Conservation (phyloP, 1,140 invertebrate species). For the Lethocerus indicus region DNA sequence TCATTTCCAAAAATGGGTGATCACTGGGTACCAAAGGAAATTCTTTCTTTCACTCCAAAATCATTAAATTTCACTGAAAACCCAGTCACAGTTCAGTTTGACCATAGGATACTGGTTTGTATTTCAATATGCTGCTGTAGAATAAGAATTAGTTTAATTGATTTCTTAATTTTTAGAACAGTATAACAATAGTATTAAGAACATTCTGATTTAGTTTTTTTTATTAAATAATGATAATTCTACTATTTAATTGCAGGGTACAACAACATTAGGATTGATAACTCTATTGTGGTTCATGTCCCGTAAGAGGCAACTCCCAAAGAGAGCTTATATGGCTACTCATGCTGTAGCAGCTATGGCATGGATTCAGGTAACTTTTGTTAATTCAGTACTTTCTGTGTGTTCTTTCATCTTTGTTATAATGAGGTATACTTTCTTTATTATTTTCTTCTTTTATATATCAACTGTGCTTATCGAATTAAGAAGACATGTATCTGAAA, state of each 20-base stretch:
- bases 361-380: conserved; percentile 40
- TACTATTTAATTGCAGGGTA: conserved; percentile 41
- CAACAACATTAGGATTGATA: conserved; percentile 48
- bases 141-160: too few relatives aligned
- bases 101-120: conserved; percentile 74
- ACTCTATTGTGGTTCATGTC: conserved; percentile 45
- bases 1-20: conserved; percentile 97
- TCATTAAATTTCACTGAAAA: conserved; percentile 91
- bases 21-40: conserved; percentile 84
- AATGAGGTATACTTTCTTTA: too few relatives aligned
- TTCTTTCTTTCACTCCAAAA: conserved; percentile 52
- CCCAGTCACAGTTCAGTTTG: conserved; percentile 91
- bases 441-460: too few relatives aligned
- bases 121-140: too few relatives aligned
- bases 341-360: conserved; percentile 54
- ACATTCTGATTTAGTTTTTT: too few relatives aligned
- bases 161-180: too few relatives aligned
- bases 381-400: not conserved
- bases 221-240: too few relatives aligned
- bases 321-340: conserved; percentile 51
- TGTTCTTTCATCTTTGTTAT: not conserved
- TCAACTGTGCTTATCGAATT: too few relatives aligned
- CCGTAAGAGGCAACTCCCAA: conserved; percentile 50
- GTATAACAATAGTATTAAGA: too few relatives aligned
- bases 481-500: too few relatives aligned